Conservation (phyloP, 1,140 invertebrate genomes). For the Drosophila sp. region DNA sequence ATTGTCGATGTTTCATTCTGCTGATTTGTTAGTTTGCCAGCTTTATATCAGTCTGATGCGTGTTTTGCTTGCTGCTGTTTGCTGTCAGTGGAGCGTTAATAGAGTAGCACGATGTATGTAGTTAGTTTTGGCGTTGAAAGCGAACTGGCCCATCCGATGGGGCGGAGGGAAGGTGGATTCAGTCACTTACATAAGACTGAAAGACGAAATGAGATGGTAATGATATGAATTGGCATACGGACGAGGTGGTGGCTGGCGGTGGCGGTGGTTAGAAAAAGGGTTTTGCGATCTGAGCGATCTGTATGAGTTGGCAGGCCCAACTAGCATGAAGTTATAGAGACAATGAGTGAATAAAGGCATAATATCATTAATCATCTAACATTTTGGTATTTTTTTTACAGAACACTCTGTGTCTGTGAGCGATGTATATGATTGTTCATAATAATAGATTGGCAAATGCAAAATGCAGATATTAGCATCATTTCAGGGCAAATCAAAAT, state of each 20-base stretch:
- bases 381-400: neutral
- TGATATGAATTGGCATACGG: constrained; percentile 41
- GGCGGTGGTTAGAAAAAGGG: constrained; percentile 19
- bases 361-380: constrained; percentile 41
- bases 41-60: constrained; percentile 40
- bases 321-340: constrained; percentile 46
- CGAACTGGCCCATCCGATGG: constrained; percentile 34
- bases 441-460: neutral
- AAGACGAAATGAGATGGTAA: constrained; percentile 37
- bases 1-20: constrained; percentile 78
- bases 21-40: constrained; percentile 64
- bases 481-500: neutral
- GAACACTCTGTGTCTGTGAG: neutral
- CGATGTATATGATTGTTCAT: neutral
- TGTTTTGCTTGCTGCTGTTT: constrained; percentile 49
- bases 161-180: neutral
- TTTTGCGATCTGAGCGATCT: constrained; percentile 53
- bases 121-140: constrained; percentile 41
- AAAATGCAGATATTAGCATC: neutral
- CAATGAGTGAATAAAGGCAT: constrained; percentile 17
- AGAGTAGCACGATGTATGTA: constrained; percentile 71
- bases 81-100: constrained; percentile 77
- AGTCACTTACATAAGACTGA: constrained; percentile 56
- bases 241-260: neutral
- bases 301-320: constrained; percentile 41